These are phyloP conservation scores for Cataglyphis rosenhaueri DNA, from an alignment of 2,888 invertebrate species.

Conservation along the genomic window DNA sequence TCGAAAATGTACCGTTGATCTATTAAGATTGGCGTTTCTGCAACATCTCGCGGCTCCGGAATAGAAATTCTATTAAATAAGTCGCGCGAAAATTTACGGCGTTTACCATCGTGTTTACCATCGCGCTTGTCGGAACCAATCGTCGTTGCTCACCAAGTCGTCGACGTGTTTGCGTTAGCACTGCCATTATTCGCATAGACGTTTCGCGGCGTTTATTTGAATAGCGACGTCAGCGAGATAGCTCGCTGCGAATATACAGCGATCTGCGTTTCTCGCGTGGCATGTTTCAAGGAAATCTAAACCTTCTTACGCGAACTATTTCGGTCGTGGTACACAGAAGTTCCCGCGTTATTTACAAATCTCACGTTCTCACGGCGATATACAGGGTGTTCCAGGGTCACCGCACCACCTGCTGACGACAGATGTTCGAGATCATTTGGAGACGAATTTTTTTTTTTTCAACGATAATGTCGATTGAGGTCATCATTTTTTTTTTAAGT, in stretches of 20 bases:
- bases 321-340: conserved; percentile 29
- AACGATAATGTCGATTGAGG: background rate
- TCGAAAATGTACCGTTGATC: background rate
- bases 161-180: conserved; percentile 34
- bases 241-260: conserved; percentile 8
- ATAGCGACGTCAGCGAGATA: conserved; percentile 49
- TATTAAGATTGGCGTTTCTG: background rate
- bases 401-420: background rate
- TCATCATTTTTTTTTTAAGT: background rate
- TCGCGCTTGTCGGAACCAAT: conserved; percentile 34
- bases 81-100: background rate
- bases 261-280: conserved; percentile 36
- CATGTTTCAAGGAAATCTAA: conserved; percentile 48
- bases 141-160: conserved; percentile 24
- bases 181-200: conserved; percentile 49
- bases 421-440: background rate
- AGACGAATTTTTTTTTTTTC: background rate
- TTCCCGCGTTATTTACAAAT: conserved; percentile 48
- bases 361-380: conserved; percentile 22
- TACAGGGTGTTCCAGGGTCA: conserved; percentile 1
- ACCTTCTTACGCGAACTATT: conserved; percentile 44
- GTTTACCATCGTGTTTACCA: background rate
- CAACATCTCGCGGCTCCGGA: background rate
- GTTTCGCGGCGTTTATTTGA: conserved; percentile 43
- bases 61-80: conserved; percentile 15